Evolutionary conservation across 92 coral and sea anemone species (phyloP), one percentile per base, ranked within the genome.

Genomic region (Micromussa lordhowensis): DNA sequence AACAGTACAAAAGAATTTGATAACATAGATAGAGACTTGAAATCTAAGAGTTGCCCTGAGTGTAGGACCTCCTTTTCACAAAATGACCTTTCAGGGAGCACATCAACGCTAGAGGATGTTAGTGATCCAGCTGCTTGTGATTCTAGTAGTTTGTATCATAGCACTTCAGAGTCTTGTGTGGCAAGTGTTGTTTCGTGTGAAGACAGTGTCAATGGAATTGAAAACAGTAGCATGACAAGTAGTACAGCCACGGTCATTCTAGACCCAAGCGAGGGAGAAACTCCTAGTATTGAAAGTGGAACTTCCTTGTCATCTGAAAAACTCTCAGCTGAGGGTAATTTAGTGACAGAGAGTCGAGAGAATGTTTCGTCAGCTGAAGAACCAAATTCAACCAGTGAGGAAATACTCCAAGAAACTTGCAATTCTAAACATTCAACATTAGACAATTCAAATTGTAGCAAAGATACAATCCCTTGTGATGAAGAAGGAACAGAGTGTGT

Each of bases 191-290:
- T 85, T 40, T 86, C 93, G 13, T 85, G 85, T 15, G 91, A 87
- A 68, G 90, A 89, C 40, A 79, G 80, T 63, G 81, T 59, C 17
- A 68, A 79, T 57, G 96, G 91, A 30, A 26, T 95, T 32, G 88
- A 76, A 77, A 90, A 85, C 51, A 96, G 98, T 48, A 76, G 98
- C 57, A 76, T 97, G 95, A 86, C 97, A 0, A 96, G 98, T 59
- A 97, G 99, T 53, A 81, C 95, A 15, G 91, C 94, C 44, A 97
- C 99, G 2, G 83, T 97, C 15, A 90, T 95, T 57, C 94, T 94
- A 13, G 96, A 92, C 9, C 85, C 90, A 48, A 82, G 82, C 71
- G 96, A 89, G 19, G 88, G 80, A 8, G 92, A 91, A 22, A 58
- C 79, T 59, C 83, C 19, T 30, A n/a, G n/a, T n/a, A 84, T 53